Evolutionary conservation across 2,113 vertebrate genomes (phyloP).

Genomic region (Neogale vison): DNA sequence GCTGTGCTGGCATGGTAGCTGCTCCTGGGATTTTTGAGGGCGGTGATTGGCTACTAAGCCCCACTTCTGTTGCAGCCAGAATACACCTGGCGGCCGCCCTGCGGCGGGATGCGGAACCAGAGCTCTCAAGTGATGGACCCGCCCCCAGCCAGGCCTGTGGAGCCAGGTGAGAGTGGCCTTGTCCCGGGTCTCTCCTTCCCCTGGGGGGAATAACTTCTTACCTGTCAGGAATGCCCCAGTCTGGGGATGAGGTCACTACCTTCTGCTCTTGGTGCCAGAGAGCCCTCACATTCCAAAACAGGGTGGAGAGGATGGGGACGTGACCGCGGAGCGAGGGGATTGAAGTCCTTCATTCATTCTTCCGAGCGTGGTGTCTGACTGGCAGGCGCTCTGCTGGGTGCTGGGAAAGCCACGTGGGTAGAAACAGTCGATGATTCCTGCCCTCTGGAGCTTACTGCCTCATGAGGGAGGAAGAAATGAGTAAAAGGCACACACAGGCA

Average conservation of each 20-base stretch:
- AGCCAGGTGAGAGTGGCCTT: constrained; percentile 86
- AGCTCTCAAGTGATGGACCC: constrained; percentile 84
- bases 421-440: not conserved
- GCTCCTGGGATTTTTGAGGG: not conserved
- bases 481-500: not conserved
- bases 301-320: not conserved
- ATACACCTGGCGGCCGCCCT: constrained; percentile 92
- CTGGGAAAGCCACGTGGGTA: not conserved
- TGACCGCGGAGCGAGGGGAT: not conserved
- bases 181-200: rapidly evolving
- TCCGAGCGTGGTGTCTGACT: not conserved
- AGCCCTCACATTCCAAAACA: not conserved
- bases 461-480: not conserved
- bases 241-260: not conserved
- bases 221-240: too few species aligned
- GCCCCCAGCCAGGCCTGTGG: constrained; percentile 85
- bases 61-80: constrained; percentile 80
- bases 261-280: not conserved
- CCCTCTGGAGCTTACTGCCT: not conserved
- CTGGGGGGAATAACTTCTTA: rapidly evolving
- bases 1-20: not conserved
- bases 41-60: not conserved
- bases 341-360: not conserved
- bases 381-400: not conserved
- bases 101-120: constrained; percentile 87